Evolutionary conservation across 92 coral and sea anemone species (phyloP), one percentile per base, ranked within the genome.

Genomic region (Hydrozoanthus gracilis): DNA sequence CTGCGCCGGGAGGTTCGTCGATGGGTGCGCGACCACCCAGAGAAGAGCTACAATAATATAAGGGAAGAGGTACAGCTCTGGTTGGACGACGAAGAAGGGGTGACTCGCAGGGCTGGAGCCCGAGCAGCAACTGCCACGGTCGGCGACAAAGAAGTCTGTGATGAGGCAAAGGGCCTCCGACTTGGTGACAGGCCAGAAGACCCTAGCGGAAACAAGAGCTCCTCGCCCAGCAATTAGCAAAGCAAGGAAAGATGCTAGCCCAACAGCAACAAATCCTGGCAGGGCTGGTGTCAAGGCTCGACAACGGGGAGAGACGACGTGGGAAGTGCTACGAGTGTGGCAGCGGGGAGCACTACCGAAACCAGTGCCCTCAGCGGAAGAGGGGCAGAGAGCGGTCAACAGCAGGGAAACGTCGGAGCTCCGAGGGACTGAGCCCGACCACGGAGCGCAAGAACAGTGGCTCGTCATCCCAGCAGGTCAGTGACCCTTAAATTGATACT

Each of bases 1-100:
- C 66, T 79, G 65, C 73, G 88, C 8, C 61, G 87, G 45, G 94
- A 88, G 66, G 73, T 88, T 76, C 78, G 85, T 84, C 78, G 85
- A 12, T 84, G 87, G 91, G 87, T 62, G 11, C 62, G 93, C 9
- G 91, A 91, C 82, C 93, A 91, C 78, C 86, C 91, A 0, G 79
- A 73, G 14, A 68, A 69, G n/a, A 87, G 80, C 82, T 91, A 83
- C 91, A 87, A 87, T 47, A 88, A 87, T 7, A 48, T 91, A 6
- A 52, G 87, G 3, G 89, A 89, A 55, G 77, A 72, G 18, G 51
- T 72, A 16, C 55, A 44, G 9, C 77, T 2, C 46, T 72, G 55
- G 77, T 8, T 45, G 14, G 35, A 14, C 14, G 54, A 72, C 13
- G 92, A 89, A 12, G 60, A 44, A 16, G 7, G 77, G 5, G 20